These are phyloP conservation scores for Zaprionus capensis DNA, from an alignment of 1,140 invertebrate genomes.

Conservation along the genomic window DNA sequence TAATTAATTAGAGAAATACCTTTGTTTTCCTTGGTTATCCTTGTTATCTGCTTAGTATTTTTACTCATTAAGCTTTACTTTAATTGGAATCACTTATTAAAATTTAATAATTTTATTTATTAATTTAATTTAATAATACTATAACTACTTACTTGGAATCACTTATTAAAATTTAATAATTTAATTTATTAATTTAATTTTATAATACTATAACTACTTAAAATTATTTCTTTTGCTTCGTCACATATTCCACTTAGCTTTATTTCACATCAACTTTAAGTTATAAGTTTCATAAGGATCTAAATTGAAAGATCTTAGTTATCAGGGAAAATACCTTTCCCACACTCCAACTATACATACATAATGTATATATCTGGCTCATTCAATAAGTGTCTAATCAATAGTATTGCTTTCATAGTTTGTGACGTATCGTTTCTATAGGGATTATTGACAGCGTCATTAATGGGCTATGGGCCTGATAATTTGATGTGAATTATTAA, in stretches of 20 bases:
- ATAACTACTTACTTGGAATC: no score
- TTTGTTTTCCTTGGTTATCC: not conserved
- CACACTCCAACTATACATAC: not conserved
- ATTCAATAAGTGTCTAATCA: slow-evolving; percentile 21
- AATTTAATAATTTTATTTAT: no score
- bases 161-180: no score
- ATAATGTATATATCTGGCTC: not conserved
- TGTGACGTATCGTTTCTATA: slow-evolving; percentile 1
- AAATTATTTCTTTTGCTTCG: no score
- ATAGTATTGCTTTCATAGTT: not conserved
- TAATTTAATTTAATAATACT: no score
- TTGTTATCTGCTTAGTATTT: no score
- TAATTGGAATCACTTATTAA: no score
- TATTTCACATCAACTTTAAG: not conserved
- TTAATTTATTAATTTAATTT: no score
- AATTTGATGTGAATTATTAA: slow-evolving; percentile 34
- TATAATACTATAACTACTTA: no score
- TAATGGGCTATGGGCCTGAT: slow-evolving; percentile 3
- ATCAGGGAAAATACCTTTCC: not conserved
- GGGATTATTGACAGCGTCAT: slow-evolving; percentile 12
- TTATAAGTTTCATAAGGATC: not conserved
- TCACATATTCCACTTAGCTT: not conserved
- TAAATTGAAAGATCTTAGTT: not conserved
- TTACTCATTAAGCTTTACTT: no score
- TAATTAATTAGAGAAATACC: not conserved